Conservation (phyloP, 92 coral and sea anemone species). For the Isaurus tuberculatus region DNA sequence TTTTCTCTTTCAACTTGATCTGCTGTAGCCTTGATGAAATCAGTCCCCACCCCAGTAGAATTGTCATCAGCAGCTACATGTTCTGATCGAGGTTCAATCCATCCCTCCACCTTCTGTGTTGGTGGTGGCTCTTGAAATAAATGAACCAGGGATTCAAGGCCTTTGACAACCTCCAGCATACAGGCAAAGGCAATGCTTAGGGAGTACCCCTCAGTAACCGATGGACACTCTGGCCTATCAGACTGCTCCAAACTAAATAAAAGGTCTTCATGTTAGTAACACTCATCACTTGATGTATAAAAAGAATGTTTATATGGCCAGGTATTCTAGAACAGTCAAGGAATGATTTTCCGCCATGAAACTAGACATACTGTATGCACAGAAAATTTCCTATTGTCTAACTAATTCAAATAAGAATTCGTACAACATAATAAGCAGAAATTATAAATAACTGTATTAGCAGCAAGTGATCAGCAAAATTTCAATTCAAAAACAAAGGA, state of each 20-base stretch:
- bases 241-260: constrained; percentile 83
- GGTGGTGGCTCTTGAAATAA: constrained; percentile 39
- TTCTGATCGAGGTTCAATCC: constrained; percentile 87
- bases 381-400: too few relatives aligned
- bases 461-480: too few relatives aligned
- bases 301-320: neutral
- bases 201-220: constrained; percentile 94
- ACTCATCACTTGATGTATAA: neutral
- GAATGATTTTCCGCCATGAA: neutral
- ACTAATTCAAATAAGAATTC: too few relatives aligned
- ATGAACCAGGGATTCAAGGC: constrained; percentile 84
- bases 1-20: constrained; percentile 64
- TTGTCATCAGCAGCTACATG: constrained; percentile 52
- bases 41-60: constrained; percentile 94
- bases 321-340: neutral
- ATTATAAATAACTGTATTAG: too few relatives aligned
- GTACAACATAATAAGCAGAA: too few relatives aligned
- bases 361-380: too few relatives aligned
- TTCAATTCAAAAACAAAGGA: too few relatives aligned
- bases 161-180: constrained; percentile 88
- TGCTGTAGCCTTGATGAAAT: constrained; percentile 76
- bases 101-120: constrained; percentile 75
- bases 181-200: constrained; percentile 95
- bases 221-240: constrained; percentile 85
- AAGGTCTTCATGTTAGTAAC: neutral